phyloP scores from a whole-genome alignment of 2,797 vertebrate genomes.

The Holocentrus rufus region DNA sequence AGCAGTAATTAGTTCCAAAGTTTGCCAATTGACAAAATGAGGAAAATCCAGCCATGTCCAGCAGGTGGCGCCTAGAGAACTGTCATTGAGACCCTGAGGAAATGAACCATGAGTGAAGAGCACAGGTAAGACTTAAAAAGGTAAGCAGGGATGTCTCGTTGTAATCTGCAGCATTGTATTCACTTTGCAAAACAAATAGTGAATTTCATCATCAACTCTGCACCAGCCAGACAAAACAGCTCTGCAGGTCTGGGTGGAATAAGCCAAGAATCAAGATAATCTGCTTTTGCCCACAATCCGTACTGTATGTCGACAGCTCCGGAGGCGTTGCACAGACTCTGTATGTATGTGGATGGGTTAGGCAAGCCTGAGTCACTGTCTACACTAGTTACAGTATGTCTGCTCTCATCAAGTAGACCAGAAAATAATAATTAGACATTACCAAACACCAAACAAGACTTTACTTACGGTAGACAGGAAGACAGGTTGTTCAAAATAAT shows the following conservation, averaged over 20 bases:
- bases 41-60: slow-evolving; percentile 48
- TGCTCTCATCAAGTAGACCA: slow-evolving; percentile 28
- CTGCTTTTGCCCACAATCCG: slow-evolving; percentile 34
- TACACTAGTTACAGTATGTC: slow-evolving; percentile 42
- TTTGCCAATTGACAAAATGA: not conserved
- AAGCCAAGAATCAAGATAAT: slow-evolving; percentile 56
- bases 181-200: not conserved
- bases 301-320: slow-evolving; percentile 13
- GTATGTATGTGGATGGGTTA: slow-evolving; percentile 32
- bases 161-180: slow-evolving; percentile 1
- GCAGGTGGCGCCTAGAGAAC: slow-evolving; percentile 74
- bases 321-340: slow-evolving; percentile 37
- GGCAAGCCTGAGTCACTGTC: slow-evolving; percentile 63
- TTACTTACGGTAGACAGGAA: not conserved
- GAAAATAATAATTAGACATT: slow-evolving; percentile 42
- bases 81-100: slow-evolving; percentile 13
- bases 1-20: not conserved
- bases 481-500: slow-evolving; percentile 1
- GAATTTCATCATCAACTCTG: slow-evolving; percentile 41
- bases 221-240: slow-evolving; percentile 30
- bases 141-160: not conserved
- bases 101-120: not conserved
- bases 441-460: slow-evolving; percentile 25
- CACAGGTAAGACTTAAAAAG: slow-evolving; percentile 3
- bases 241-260: slow-evolving; percentile 39